phyloP scores from a whole-genome alignment of 1,140 invertebrate species.

The Manduca sexta region DNA sequence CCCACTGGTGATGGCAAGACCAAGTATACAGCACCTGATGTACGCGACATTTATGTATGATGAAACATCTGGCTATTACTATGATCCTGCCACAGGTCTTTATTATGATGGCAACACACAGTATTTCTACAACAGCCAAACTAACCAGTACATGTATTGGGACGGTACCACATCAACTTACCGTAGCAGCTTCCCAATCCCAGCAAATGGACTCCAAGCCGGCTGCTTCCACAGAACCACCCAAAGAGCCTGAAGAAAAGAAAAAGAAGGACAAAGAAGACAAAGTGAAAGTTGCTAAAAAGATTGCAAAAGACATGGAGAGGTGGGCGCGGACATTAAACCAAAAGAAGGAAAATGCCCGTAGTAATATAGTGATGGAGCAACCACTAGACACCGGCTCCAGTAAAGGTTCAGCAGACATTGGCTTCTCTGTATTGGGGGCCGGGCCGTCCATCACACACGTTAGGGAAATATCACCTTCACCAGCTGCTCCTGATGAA shows the following conservation, averaged over 20 bases:
- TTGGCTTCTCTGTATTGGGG: slow-evolving; percentile 88
- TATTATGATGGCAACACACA: slow-evolving; percentile 97
- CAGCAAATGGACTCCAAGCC: slow-evolving; percentile 54
- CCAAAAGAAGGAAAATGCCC: slow-evolving; percentile 94
- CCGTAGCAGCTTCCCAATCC: slow-evolving; percentile 78
- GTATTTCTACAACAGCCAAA: slow-evolving; percentile 94
- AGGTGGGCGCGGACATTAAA: slow-evolving; percentile 98
- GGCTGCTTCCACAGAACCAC: slow-evolving; percentile 38
- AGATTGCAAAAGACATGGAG: slow-evolving; percentile 98
- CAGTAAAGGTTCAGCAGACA: slow-evolving; percentile 86
- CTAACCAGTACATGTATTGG: slow-evolving; percentile 96
- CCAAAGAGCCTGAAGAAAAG: slow-evolving; percentile 60
- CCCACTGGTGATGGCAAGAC: slow-evolving; percentile 65
- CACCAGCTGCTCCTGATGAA: slow-evolving; percentile 68
- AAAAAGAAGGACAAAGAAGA: slow-evolving; percentile 83
- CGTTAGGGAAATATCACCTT: slow-evolving; percentile 51
- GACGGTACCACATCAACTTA: slow-evolving; percentile 88
- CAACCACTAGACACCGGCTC: slow-evolving; percentile 62
- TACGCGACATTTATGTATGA: slow-evolving; percentile 95
- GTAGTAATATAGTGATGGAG: slow-evolving; percentile 76
- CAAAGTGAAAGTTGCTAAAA: slow-evolving; percentile 97
- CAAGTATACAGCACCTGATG: slow-evolving; percentile 82
- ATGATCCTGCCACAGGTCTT: slow-evolving; percentile 92
- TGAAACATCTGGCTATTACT: slow-evolving; percentile 96
- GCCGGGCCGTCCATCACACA: slow-evolving; percentile 76